A percentile compares a stretch with the other conserved stretches of the same genome.
Conservation (phyloP, 2,113 vertebrate genomes). For the Barbus barbus region DNA sequence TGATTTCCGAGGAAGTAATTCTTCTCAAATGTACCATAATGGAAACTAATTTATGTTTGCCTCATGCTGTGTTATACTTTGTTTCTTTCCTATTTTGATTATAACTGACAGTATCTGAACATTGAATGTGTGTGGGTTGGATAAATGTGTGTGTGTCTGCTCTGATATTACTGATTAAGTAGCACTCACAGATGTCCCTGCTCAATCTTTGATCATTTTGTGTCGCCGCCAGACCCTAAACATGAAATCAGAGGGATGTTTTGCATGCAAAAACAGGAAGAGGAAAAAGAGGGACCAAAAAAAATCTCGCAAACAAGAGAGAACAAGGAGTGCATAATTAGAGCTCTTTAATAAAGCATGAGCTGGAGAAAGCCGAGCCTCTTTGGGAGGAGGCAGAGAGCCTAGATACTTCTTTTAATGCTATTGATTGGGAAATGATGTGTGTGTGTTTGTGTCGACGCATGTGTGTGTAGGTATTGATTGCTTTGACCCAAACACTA, state of each 20-base stretch:
- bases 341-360: constrained; percentile 76
- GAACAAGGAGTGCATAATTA: constrained; percentile 73
- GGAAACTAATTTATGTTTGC: background rate
- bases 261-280: constrained; percentile 73
- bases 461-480: constrained; percentile 47
- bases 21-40: constrained; percentile 9
- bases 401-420: constrained; percentile 50
- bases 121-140: constrained; percentile 23
- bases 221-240: constrained; percentile 69
- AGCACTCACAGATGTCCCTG: constrained; percentile 31
- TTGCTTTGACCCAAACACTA: constrained; percentile 41
- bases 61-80: background rate
- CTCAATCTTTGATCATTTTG: constrained; percentile 47
- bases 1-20: constrained; percentile 13
- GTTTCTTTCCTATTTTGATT: background rate
- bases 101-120: constrained; percentile 19
- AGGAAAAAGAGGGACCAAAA: constrained; percentile 68
- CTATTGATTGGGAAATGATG: constrained; percentile 49
- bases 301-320: constrained; percentile 68
- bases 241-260: constrained; percentile 71
- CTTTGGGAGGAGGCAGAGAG: constrained; percentile 46
- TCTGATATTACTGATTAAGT: constrained; percentile 11
- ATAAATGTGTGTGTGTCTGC: background rate
- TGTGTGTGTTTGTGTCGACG: constrained; percentile 34
- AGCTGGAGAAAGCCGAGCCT: constrained; percentile 54